These are phyloP conservation scores for Palythoa heliodiscus DNA, from an alignment of 92 coral and sea anemone genomes.

Conservation along the genomic window DNA sequence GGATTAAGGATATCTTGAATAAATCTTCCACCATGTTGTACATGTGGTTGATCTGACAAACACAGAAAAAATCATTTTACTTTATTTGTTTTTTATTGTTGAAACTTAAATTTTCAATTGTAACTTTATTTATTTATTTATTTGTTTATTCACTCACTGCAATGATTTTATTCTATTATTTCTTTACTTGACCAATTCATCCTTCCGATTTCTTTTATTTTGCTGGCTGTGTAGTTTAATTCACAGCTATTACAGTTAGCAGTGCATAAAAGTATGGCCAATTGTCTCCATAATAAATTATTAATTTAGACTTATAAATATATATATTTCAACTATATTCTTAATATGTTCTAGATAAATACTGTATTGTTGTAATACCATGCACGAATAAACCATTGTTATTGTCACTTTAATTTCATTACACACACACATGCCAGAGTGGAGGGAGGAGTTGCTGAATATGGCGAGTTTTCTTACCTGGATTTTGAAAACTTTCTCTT, in stretches of 20 bases:
- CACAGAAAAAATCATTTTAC: neutral
- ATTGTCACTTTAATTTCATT: conserved; percentile 1
- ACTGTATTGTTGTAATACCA: neutral
- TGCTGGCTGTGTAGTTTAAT: conserved; percentile 5
- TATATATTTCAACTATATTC: neutral
- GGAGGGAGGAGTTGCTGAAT: neutral
- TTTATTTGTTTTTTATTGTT: neutral
- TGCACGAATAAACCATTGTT: neutral
- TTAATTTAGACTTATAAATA: neutral
- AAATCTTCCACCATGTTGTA: too few relatives aligned
- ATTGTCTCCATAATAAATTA: neutral
- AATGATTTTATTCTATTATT: neutral
- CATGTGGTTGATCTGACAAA: conserved; percentile 21
- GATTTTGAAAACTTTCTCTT: conserved; percentile 36
- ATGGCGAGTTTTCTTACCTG: conserved; percentile 21
- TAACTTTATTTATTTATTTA: neutral
- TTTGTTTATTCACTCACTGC: conserved; percentile 1
- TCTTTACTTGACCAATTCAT: neutral
- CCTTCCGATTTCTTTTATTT: neutral
- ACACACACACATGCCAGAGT: conserved; percentile 2
- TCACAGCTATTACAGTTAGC: too few relatives aligned
- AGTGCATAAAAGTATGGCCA: too few relatives aligned
- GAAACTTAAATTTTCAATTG: neutral
- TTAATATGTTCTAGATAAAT: neutral
- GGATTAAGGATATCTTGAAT: too few relatives aligned